phyloP scores from a whole-genome alignment of 2,888 invertebrate genomes.

The Balanococcus diminutus region DNA sequence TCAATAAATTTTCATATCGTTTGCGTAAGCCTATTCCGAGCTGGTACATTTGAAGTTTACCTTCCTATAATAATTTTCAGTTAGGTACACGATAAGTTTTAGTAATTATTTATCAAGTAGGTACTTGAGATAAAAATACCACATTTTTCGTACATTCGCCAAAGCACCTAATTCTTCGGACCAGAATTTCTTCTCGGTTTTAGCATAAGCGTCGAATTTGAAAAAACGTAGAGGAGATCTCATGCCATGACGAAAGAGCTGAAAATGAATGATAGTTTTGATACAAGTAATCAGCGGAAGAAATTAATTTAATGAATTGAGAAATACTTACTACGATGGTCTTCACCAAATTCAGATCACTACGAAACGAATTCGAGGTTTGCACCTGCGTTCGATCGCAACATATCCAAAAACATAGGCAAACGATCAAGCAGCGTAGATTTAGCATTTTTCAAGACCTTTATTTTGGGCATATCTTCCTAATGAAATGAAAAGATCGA shows the following conservation, averaged over 20 bases:
- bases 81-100: too few species aligned
- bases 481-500: not conserved
- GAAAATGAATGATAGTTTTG: conserved; percentile 61
- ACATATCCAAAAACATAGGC: not conserved
- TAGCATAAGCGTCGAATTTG: not conserved
- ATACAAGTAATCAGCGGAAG: too few species aligned
- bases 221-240: conserved; percentile 62
- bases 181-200: not conserved
- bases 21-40: conserved; percentile 77
- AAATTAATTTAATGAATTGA: not conserved
- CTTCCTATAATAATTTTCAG: too few species aligned
- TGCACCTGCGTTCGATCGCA: not conserved
- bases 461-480: not conserved
- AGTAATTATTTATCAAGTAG: too few species aligned
- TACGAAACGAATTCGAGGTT: not conserved
- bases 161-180: not conserved
- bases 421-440: not conserved
- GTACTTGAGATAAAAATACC: not conserved
- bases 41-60: conserved; percentile 75
- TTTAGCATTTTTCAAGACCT: too few species aligned
- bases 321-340: conserved; percentile 2
- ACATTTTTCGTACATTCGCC: not conserved
- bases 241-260: conserved; percentile 87
- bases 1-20: conserved; percentile 71
- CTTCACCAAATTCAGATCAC: not conserved